These are phyloP conservation scores for Echeneis naucrates DNA, from an alignment of 2,797 vertebrate species.

Conservation along the genomic window DNA sequence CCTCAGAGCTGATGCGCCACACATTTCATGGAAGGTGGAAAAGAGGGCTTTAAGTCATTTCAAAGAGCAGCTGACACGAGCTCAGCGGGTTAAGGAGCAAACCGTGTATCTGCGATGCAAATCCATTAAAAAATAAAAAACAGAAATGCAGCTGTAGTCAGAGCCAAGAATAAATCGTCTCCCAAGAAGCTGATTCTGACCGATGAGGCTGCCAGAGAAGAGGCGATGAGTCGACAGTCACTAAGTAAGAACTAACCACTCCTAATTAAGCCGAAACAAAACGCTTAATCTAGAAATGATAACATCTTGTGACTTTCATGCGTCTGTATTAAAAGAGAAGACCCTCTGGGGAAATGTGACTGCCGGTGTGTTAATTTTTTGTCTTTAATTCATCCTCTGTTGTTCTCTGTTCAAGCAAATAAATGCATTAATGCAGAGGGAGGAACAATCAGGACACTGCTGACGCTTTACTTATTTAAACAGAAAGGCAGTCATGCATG, in stretches of 20 bases:
- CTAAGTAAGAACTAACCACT: background rate
- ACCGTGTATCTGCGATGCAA: slow-evolving; percentile 52
- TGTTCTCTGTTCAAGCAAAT: background rate
- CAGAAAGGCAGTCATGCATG: background rate
- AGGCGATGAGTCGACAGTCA: slow-evolving; percentile 1
- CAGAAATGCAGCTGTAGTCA: slow-evolving; percentile 24
- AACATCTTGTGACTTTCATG: background rate
- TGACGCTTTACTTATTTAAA: slow-evolving; percentile 33
- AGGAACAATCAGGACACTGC: background rate
- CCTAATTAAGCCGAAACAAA: slow-evolving; percentile 4
- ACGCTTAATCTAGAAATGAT: background rate
- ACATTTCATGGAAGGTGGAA: slow-evolving; percentile 1
- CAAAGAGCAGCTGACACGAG: slow-evolving; percentile 25
- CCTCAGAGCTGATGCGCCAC: background rate
- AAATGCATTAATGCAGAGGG: background rate
- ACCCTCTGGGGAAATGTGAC: background rate
- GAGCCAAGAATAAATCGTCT: slow-evolving; percentile 48
- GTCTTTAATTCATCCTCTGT: background rate
- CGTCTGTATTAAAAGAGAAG: background rate
- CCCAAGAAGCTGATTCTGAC: slow-evolving; percentile 25
- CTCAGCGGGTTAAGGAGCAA: slow-evolving; percentile 54
- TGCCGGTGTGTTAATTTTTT: background rate
- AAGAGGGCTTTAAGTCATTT: slow-evolving; percentile 1
- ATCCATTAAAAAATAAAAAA: slow-evolving; percentile 65
- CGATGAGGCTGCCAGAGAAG: slow-evolving; percentile 6